Evolutionary conservation across 2,797 vertebrate species (phyloP).

Genomic region (Pachyuromys duprasi): DNA sequence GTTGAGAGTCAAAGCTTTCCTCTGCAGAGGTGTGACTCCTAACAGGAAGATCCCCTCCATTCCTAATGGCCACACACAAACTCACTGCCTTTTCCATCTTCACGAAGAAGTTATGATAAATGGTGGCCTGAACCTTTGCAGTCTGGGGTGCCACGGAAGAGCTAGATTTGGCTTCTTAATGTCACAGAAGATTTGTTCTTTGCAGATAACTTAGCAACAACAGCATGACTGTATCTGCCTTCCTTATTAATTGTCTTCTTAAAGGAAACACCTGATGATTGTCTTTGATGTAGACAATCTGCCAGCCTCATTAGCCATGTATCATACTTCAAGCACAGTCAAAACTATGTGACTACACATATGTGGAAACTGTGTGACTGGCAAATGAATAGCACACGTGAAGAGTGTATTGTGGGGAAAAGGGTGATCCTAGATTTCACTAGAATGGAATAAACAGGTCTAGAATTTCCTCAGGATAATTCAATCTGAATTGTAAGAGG

Average conservation of each 20-base stretch:
- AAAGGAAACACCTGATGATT: not conserved
- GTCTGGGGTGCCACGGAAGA: not conserved
- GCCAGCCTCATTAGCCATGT: not conserved
- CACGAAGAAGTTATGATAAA: not conserved
- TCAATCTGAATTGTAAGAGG: not conserved
- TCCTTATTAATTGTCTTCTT: not conserved
- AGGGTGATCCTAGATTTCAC: not conserved
- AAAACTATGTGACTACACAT: not conserved
- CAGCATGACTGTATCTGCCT: not conserved
- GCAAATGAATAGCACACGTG: not conserved
- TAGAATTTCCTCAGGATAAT: not conserved
- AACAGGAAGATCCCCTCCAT: not conserved
- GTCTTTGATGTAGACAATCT: not conserved
- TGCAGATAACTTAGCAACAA: not conserved
- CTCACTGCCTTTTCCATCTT: not conserved
- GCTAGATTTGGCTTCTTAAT: not conserved
- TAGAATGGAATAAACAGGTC: accelerated
- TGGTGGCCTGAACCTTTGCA: too few relatives aligned
- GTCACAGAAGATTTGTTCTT: not conserved
- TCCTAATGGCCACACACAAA: not conserved
- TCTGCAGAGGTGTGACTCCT: not conserved
- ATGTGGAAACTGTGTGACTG: not conserved
- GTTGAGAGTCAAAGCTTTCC: not conserved
- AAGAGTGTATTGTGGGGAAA: accelerated
- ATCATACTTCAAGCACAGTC: not conserved